Evolutionary conservation across 2,797 vertebrate species (phyloP).

Genomic region (Lagorchestes hirsutus): DNA sequence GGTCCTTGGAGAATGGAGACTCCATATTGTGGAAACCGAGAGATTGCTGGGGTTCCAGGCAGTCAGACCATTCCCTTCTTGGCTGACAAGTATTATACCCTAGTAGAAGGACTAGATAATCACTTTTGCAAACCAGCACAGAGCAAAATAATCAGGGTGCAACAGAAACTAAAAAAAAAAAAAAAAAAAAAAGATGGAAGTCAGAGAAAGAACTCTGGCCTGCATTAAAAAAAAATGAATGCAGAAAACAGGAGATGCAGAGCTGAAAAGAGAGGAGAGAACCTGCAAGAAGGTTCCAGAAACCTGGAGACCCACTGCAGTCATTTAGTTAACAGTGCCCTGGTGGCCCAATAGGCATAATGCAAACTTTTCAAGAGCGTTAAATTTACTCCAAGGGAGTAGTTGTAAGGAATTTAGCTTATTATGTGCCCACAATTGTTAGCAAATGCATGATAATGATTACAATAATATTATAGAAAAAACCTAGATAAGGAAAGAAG

Average conservation of each 20-base stretch:
- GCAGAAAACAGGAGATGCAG: background rate
- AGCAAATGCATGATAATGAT: slow-evolving; percentile 61
- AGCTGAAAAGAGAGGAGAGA: background rate
- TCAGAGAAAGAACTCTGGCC: background rate
- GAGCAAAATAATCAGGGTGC: slow-evolving; percentile 16
- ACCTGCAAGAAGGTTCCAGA: background rate
- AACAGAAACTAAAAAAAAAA: background rate
- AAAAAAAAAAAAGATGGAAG: background rate
- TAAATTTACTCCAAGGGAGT: slow-evolving; percentile 61
- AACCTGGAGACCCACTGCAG: background rate
- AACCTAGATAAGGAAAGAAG: slow-evolving; percentile 38
- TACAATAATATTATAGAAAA: slow-evolving; percentile 59
- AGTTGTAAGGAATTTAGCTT: slow-evolving; percentile 27
- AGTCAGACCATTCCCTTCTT: background rate
- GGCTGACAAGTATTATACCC: background rate
- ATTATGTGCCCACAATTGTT: slow-evolving; percentile 52
- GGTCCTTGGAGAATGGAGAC: background rate
- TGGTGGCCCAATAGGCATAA: slow-evolving; percentile 20
- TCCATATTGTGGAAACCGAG: background rate
- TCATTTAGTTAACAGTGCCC: slow-evolving; percentile 18
- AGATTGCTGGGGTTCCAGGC: background rate
- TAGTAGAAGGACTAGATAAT: background rate
- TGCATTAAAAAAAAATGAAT: background rate
- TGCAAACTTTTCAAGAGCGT: slow-evolving; percentile 41
- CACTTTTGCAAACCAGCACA: background rate